Evolutionary conservation across 1,140 invertebrate species (phyloP).

Genomic region (Phymorhynchus buccinoides): DNA sequence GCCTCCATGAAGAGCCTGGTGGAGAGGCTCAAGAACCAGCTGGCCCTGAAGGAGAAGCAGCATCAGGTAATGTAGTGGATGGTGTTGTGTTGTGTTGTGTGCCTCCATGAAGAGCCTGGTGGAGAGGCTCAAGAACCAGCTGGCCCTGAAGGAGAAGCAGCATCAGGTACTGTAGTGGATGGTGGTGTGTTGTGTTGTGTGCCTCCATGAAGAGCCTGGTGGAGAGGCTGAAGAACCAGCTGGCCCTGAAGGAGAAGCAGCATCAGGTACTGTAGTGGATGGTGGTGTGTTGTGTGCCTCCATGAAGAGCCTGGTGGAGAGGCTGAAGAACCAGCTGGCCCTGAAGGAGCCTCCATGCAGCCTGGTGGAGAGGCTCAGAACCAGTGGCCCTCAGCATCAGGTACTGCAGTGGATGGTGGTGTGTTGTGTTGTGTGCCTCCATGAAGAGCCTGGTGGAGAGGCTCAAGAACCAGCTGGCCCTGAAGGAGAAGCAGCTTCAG

Average conservation of each 20-base stretch:
- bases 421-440: no score
- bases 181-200: no score
- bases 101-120: constrained; percentile 70
- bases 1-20: constrained; percentile 71
- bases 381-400: no score
- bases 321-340: constrained; percentile 72
- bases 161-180: constrained; percentile 70
- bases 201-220: constrained; percentile 70
- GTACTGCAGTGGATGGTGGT: no score
- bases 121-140: constrained; percentile 72
- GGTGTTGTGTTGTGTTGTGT: no score
- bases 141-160: constrained; percentile 73
- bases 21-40: constrained; percentile 72
- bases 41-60: constrained; percentile 73
- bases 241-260: constrained; percentile 73
- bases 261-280: constrained; percentile 70
- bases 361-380: no score
- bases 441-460: constrained; percentile 72
- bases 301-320: constrained; percentile 71
- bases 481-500: constrained; percentile 73
- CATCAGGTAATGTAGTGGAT: constrained; percentile 68
- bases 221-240: constrained; percentile 72
- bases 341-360: no score
- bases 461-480: constrained; percentile 72
- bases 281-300: no score